phyloP scores from a whole-genome alignment of 2,113 vertebrate species.

The Mustela nigripes region DNA sequence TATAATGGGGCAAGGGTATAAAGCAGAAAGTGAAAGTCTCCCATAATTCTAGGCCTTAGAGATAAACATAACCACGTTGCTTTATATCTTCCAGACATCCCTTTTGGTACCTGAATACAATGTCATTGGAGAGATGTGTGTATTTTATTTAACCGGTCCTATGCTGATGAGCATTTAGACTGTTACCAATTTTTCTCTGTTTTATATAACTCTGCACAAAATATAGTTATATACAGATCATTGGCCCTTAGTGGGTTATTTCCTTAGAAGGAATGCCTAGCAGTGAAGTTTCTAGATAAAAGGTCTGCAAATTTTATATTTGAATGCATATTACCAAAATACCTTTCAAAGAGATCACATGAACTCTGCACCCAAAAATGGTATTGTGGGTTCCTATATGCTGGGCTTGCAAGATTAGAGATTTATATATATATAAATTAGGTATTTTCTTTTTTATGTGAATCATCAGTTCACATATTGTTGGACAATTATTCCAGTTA shows the following conservation, averaged over 20 bases:
- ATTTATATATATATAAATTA: not conserved
- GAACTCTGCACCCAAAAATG: not conserved
- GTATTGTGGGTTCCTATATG: not conserved
- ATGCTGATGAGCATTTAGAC: not conserved
- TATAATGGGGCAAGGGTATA: not conserved
- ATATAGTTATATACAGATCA: not conserved
- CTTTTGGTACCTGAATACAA: not conserved
- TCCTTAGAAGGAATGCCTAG: not conserved
- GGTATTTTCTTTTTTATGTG: slow-evolving; percentile 14
- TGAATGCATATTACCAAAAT: not conserved
- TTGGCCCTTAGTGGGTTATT: not conserved
- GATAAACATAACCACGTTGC: not conserved
- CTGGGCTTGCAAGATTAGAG: not conserved
- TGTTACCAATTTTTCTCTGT: not conserved
- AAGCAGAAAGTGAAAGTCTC: not conserved
- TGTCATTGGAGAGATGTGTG: not conserved
- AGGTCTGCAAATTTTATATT: not conserved
- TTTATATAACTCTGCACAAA: not conserved
- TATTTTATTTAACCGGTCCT: not conserved
- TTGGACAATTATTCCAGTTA: not conserved
- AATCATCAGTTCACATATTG: not conserved
- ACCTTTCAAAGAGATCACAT: not conserved
- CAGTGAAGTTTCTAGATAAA: not conserved
- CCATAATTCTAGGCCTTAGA: not conserved
- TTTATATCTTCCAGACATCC: not conserved